These are phyloP conservation scores for Melanchra persicariae DNA, from an alignment of 2,888 invertebrate species.

Conservation along the genomic window DNA sequence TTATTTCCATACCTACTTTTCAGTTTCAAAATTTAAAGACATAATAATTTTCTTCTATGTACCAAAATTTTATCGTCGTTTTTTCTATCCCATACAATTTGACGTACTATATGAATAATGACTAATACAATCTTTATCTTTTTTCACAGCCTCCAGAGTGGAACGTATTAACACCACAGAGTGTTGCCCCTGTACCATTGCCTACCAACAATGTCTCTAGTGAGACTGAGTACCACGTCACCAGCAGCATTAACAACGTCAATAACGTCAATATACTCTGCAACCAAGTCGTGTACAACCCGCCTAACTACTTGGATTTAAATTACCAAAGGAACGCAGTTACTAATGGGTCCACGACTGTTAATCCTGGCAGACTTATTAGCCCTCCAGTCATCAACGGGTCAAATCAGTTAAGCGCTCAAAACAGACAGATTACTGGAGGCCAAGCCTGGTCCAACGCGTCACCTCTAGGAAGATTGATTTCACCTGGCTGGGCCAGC, in stretches of 20 bases:
- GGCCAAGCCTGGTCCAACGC: conserved; percentile 48
- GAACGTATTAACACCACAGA: neutral
- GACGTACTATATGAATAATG: neutral
- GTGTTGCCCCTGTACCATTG: neutral
- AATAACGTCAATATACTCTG: conserved; percentile 1
- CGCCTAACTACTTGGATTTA: conserved; percentile 56
- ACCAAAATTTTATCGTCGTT: no score
- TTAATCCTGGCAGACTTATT: conserved; percentile 30
- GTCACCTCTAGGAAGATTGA: conserved; percentile 47
- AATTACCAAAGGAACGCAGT: conserved; percentile 32
- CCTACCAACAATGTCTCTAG: neutral
- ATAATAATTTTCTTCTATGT: no score
- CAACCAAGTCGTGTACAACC: conserved; percentile 41
- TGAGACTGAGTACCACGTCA: neutral
- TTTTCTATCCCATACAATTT: no score
- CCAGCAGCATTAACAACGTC: no score
- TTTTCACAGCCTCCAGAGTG: neutral
- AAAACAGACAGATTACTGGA: conserved; percentile 52
- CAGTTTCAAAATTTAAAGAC: neutral
- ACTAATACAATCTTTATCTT: neutral
- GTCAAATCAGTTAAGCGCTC: conserved; percentile 45
- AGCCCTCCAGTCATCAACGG: conserved; percentile 39
- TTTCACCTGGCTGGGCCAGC: conserved; percentile 58
- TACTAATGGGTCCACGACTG: conserved; percentile 25
- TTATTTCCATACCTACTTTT: conserved; percentile 12